phyloP scores from a whole-genome alignment of 2,113 vertebrate species.

The Pseudolaguvia tuberculata region DNA sequence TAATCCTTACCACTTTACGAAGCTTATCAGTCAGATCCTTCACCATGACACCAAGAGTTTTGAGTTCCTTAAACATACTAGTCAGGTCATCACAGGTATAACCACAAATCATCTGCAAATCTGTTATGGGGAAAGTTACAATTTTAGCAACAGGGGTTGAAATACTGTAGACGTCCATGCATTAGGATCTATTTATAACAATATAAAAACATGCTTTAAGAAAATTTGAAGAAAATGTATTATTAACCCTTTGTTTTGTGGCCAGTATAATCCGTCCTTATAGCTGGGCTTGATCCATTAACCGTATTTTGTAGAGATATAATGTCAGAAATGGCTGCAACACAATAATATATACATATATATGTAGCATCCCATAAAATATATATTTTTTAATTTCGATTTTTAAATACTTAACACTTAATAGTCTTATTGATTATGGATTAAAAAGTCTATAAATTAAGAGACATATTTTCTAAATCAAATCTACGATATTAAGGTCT shows the following conservation, averaged over 20 bases:
- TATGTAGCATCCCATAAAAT: too few species aligned
- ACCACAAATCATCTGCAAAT: constrained; percentile 90
- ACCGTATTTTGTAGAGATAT: constrained; percentile 87
- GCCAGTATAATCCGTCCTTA: constrained; percentile 90
- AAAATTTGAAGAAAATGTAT: not conserved
- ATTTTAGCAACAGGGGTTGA: not conserved
- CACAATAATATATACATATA: constrained; percentile 4
- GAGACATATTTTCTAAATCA: too few species aligned
- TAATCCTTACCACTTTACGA: constrained; percentile 78
- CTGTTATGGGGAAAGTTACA: constrained; percentile 52
- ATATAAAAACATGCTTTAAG: not conserved
- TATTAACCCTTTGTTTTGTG: constrained; percentile 88
- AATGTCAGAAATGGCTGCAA: constrained; percentile 60
- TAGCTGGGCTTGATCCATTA: constrained; percentile 92
- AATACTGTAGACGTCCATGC: not conserved
- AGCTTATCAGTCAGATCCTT: constrained; percentile 86
- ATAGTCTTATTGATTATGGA: not conserved
- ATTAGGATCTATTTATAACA: not conserved
- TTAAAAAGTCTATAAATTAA: too few species aligned
- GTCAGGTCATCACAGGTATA: constrained; percentile 91
- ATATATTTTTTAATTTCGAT: too few species aligned
- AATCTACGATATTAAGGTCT: too few species aligned
- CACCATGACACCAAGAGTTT: constrained; percentile 84
- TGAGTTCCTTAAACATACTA: constrained; percentile 90
- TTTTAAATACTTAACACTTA: too few species aligned